Evolutionary conservation across 2,113 vertebrate genomes (phyloP), one percentile per base, ranked within the genome.

Genomic region (Rhadina sibilatrix): DNA sequence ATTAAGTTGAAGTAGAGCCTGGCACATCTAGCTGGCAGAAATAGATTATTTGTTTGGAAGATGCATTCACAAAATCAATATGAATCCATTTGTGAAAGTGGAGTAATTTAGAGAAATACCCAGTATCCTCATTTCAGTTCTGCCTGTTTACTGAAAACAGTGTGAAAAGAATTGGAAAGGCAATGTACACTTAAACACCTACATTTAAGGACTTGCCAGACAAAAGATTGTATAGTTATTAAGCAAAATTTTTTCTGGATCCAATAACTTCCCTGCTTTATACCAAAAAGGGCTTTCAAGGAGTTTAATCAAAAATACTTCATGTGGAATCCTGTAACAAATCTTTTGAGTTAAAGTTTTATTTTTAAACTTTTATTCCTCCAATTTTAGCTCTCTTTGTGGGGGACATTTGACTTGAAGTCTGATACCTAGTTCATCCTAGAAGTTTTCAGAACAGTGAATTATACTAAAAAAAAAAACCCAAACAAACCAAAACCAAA

Each of bases 1-100:
- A 98, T 98, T 98, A 98, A 94, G 71, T 91, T 88, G 97, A 98
- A 98, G 96, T 97, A 97, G 90, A 97, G 93, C 97, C 89, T 97
- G 95, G 95, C 92, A 93, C 72, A 79, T 96, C 78, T 95, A 98
- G 96, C 95, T 96, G 97, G 97, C 94, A 98, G 96, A 97, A 98
- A 98, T 87, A 96, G 88, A 97, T 97, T 97, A 97, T 97, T 97
- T 98, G 82, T 94, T 96, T 96, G 93, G 81, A 96, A 97, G 94
- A 98, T 94, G 80, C 82, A 97, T 98, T 98, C 94, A 89, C 90
- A 98, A 96, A 98, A 98, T 98, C 98, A 98, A 98, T 98, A 98
- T 69, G 93, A 97, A 97, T 97, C 96, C 95, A 98, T 98, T 98
- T 97, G 94, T 91, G 93, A 97, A 98, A 98, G 94, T 96, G 90